Base-by-base conservation (phyloP, 2,888 invertebrate species). In the Meandrusa payeni region DNA sequence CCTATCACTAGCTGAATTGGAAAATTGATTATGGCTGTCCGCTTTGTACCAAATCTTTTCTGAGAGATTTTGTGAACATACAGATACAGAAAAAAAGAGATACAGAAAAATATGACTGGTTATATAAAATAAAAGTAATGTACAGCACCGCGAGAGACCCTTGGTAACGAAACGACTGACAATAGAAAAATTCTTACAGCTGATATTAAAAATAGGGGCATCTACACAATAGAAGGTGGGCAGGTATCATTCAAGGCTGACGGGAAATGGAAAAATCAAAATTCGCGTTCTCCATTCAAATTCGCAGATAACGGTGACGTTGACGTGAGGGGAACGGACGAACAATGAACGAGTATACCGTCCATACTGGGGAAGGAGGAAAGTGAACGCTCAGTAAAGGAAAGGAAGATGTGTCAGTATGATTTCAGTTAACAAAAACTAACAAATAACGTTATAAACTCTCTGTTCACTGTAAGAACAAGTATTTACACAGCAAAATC, bases 191-290 rank as follows among this genome's bases (percentile, higher is more conserved):
- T 55, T 57, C 59, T 59, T 60, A 64, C 59, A 64, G 62, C 48
- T 47, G 67, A 74, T 78, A 79, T 80, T 76, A 73, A 76, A 76
- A 64, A 60, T 55, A 59, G 66, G 74, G 72, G 61, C 54, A 55
- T 55, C 22, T 36, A 45, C 59, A 79, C 77, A 80, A 79, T 72
- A 48, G 69, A 36, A 38, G 51, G 32, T 52, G 53, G 33, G 39
- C 68, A 72, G 60, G 59, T 59, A 58, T 67, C 68, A 70, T 76
- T 73, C 65, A 69, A 64, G 65, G 58, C 70, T 71, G 68, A 64
- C 66, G 68, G 81, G 80, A 81, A 80, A 83, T 77, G 74, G 72
- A 74, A 81, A 77, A 78, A 81, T 81, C 76, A 71, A 70, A 79
- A 79, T 69, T 69, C 64, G 52, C 62, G 56, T 66, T 64, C 68